Evolutionary conservation across 2,797 vertebrate species (phyloP).

Genomic region (Lerista edwardsae): DNA sequence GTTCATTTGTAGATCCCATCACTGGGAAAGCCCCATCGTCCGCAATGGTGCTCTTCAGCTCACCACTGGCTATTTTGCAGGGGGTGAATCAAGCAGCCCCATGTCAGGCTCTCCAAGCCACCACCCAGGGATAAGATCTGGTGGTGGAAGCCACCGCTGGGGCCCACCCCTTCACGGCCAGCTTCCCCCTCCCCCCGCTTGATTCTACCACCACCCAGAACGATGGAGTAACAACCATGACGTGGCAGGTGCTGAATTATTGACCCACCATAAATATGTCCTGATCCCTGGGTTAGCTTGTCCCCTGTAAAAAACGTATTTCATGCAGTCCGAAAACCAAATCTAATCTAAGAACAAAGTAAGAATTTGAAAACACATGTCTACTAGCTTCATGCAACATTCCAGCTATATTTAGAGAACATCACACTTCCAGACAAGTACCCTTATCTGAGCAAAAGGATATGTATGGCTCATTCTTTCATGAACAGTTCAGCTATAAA

Average conservation of each 20-base stretch:
- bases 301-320: not conserved
- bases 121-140: too few species aligned
- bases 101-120: too few species aligned
- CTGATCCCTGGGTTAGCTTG: accelerated
- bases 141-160: too few species aligned
- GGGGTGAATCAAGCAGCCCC: too few species aligned
- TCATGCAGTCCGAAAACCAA: not conserved
- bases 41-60: too few species aligned
- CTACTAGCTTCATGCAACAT: not conserved
- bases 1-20: too few species aligned
- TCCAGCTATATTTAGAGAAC: not conserved
- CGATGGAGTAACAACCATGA: too few species aligned
- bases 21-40: too few species aligned
- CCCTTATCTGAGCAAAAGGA: not conserved
- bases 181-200: too few species aligned
- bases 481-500: not conserved
- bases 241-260: not conserved
- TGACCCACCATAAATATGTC: constrained; percentile 29
- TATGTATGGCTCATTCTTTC: not conserved
- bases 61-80: too few species aligned
- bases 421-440: not conserved
- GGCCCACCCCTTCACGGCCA: too few species aligned
- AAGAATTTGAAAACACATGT: not conserved
- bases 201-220: too few species aligned
- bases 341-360: not conserved